Evolutionary conservation across 2,113 vertebrate species (phyloP).

Genomic region (Thalassoma bifasciatum): DNA sequence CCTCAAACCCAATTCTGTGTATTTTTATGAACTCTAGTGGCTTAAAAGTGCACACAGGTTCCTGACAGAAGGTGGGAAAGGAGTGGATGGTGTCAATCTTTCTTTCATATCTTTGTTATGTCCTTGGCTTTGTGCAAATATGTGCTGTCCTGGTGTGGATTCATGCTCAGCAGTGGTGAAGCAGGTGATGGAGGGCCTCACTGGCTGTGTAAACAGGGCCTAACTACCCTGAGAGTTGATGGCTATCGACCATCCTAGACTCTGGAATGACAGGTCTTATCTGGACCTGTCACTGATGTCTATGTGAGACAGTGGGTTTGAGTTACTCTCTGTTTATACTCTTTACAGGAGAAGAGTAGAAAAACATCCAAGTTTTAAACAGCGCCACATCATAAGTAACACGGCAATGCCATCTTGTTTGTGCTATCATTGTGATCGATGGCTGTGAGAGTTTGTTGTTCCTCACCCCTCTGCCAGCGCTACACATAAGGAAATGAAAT

Average conservation of each 20-base stretch:
- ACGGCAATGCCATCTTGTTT: conserved; percentile 25
- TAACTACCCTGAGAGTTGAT: conserved; percentile 56
- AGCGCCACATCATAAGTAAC: conserved; percentile 7
- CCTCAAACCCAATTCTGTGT: background rate
- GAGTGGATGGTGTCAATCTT: conserved; percentile 34
- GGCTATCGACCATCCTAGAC: conserved; percentile 50
- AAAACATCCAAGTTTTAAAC: conserved; percentile 5
- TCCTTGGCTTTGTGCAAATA: conserved; percentile 51
- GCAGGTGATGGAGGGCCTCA: conserved; percentile 47
- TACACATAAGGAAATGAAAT: conserved; percentile 74
- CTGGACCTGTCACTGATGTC: conserved; percentile 22
- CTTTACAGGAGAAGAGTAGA: background rate
- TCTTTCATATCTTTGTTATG: conserved; percentile 33
- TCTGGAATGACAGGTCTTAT: conserved; percentile 64
- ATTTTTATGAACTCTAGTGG: background rate
- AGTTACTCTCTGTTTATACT: conserved; percentile 5
- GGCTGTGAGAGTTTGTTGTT: conserved; percentile 55
- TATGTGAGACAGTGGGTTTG: conserved; percentile 9
- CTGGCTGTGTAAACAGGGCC: conserved; percentile 71
- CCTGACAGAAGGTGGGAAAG: conserved; percentile 24
- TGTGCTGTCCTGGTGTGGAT: conserved; percentile 25
- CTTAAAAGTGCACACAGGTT: background rate
- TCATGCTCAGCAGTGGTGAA: conserved; percentile 40
- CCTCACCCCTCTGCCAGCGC: conserved; percentile 61
- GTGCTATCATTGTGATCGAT: conserved; percentile 61